These are phyloP conservation scores for Orthosia incerta DNA, from an alignment of 2,888 invertebrate species.

Conservation along the genomic window DNA sequence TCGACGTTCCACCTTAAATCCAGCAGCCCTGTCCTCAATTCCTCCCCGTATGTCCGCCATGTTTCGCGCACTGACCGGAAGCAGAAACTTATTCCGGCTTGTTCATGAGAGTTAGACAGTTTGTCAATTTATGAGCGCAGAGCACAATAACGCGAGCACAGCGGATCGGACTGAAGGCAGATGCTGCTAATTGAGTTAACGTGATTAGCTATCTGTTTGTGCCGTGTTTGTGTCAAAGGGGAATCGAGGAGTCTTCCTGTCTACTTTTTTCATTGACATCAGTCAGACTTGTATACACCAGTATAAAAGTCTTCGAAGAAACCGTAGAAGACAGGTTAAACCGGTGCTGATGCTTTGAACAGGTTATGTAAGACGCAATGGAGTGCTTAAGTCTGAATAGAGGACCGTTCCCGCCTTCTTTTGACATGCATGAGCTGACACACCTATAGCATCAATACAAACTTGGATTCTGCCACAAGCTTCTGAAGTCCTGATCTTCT, in stretches of 20 bases:
- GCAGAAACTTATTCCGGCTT: constrained; percentile 88
- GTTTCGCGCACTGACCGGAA: constrained; percentile 89
- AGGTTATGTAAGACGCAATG: too few relatives aligned
- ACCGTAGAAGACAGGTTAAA: rapidly evolving
- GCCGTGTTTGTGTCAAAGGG: constrained; percentile 37
- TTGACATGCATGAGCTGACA: too few relatives aligned
- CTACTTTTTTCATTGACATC: not conserved
- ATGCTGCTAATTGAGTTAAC: constrained; percentile 83
- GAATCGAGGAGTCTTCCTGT: not conserved
- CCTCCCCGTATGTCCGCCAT: constrained; percentile 71
- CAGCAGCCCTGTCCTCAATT: constrained; percentile 42
- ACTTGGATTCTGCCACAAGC: too few relatives aligned
- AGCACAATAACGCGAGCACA: constrained; percentile 79
- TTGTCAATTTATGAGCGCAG: constrained; percentile 89
- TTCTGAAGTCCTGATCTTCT: too few relatives aligned
- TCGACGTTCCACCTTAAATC: not conserved
- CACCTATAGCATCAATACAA: too few relatives aligned
- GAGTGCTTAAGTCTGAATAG: too few relatives aligned
- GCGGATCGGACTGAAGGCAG: constrained; percentile 80
- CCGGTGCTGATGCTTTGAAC: too few relatives aligned
- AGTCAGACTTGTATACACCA: too few relatives aligned
- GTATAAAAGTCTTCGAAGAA: not conserved
- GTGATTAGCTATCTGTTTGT: constrained; percentile 68
- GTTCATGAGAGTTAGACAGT: constrained; percentile 89
- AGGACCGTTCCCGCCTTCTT: too few relatives aligned